phyloP scores from a whole-genome alignment of 2,888 invertebrate genomes.

The Papilio gigon region DNA sequence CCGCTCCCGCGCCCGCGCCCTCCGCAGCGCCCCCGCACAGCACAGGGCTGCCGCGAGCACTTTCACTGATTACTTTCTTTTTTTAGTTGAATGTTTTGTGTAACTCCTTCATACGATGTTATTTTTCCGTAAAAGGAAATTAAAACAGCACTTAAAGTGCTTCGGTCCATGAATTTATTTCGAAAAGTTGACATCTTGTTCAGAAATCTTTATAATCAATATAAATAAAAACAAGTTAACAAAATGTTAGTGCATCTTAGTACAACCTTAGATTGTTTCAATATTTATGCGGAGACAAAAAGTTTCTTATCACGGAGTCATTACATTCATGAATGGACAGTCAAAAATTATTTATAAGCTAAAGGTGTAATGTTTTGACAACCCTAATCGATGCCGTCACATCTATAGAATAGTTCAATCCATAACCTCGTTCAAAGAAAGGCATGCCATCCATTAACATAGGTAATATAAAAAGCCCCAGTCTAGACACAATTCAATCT shows the following conservation, averaged over 20 bases:
- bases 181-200: too few relatives aligned
- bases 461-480: conserved; percentile 11
- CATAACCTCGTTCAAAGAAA: conserved; percentile 26
- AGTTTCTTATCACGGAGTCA: background rate
- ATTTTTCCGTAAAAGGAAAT: too few relatives aligned
- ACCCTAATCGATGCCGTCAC: conserved; percentile 14
- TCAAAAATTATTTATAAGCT: background rate
- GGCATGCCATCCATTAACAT: conserved; percentile 21
- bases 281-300: too few relatives aligned
- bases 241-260: too few relatives aligned
- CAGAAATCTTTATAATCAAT: too few relatives aligned
- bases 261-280: too few relatives aligned
- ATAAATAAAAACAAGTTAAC: too few relatives aligned
- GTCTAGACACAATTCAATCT: conserved; percentile 7
- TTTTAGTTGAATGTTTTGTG: background rate
- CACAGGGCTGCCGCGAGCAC: background rate
- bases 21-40: conserved; percentile 49
- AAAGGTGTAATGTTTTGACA: background rate
- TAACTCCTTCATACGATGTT: too few relatives aligned
- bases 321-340: background rate
- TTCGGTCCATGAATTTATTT: too few relatives aligned
- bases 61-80: background rate
- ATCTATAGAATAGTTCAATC: conserved; percentile 45
- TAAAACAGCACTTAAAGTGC: too few relatives aligned
- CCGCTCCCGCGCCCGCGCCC: conserved; percentile 44